Evolutionary conservation across 2,888 invertebrate species (phyloP), one percentile per base, ranked within the genome.

Genomic region (Macropis europaea): DNA sequence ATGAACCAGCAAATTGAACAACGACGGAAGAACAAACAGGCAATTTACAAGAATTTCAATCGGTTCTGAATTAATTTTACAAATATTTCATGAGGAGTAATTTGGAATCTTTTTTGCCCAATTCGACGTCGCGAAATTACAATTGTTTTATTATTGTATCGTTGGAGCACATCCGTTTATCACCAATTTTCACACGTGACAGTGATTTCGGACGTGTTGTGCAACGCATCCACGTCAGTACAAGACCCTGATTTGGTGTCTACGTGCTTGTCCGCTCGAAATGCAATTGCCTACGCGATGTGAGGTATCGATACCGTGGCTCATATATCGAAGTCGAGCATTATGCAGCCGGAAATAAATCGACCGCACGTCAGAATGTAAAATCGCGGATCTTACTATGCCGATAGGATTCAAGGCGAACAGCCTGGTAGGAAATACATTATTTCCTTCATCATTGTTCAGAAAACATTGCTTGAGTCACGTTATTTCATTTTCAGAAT

Each of bases 281-380:
- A 68, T 61, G 61, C 50, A 50, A 61, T 68, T 61, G 68, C 54
- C 56, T 68, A 36, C 56, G 7, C 42, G 50, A 56, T 61, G 22
- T 26, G 32, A 22, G 56, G 30, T 52, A 61, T 61, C 56, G 61
- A 50, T 67, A 28, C 32, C 30, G 22, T 2, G 6, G 19, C 7
- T 13, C 28, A 28, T 19, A 40, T 17, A 50, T 52, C 38, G 22
- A 38, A 48, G 9, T 26, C 34, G 32, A 56, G 45, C 43, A 56
- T 67, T 61, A 61, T 56, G 22, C 42, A 7, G 1, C 26, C 19
- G 68, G 50, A 60, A 68, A 54, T 61, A 60, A 59, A 66, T 70
- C 34, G 45, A 7, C 34, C 26, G 34, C 57, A 4, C 36, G 59
- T 53, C 56, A 40, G 40, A 53, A 34, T 38, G 13, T 47, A 38